These are phyloP conservation scores for Andrena cerasifolii DNA, from an alignment of 1,140 invertebrate genomes.

Conservation along the genomic window DNA sequence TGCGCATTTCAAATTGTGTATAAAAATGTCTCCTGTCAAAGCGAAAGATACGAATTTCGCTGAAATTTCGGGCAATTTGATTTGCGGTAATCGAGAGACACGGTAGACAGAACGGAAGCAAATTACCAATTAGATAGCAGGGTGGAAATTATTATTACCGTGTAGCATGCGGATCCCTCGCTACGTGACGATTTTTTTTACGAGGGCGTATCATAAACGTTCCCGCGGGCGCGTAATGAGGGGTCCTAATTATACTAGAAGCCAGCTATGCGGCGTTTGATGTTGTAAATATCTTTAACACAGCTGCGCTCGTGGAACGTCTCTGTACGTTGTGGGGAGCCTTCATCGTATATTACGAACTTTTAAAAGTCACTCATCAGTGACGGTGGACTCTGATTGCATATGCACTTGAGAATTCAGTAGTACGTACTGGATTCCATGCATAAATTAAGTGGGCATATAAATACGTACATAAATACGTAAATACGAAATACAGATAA, in stretches of 20 bases:
- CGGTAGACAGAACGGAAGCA: not conserved
- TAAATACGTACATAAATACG: too few species aligned
- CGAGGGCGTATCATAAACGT: constrained; percentile 41
- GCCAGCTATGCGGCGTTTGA: constrained; percentile 35
- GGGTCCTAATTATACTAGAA: constrained; percentile 51
- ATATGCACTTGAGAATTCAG: too few species aligned
- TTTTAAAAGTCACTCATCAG: too few species aligned
- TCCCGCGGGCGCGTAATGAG: constrained; percentile 43
- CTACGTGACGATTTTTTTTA: constrained; percentile 45
- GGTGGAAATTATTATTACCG: constrained; percentile 44
- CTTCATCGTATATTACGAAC: too few species aligned
- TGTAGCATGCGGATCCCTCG: not conserved
- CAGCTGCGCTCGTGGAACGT: constrained; percentile 20
- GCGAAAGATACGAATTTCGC: not conserved
- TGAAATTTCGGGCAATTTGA: not conserved
- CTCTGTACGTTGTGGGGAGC: too few species aligned
- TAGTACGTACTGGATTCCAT: too few species aligned
- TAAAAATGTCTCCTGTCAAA: not conserved
- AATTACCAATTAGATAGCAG: constrained; percentile 31
- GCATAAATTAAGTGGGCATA: too few species aligned
- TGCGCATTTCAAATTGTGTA: not conserved
- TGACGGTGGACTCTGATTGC: too few species aligned
- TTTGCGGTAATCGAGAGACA: constrained; percentile 10
- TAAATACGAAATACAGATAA: too few species aligned
- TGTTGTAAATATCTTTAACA: constrained; percentile 46